Percentiles rank a stretch among this genome's conserved stretches.
phyloP scores from a whole-genome alignment of 2,113 vertebrate species.

The Pachyramphus minor region DNA sequence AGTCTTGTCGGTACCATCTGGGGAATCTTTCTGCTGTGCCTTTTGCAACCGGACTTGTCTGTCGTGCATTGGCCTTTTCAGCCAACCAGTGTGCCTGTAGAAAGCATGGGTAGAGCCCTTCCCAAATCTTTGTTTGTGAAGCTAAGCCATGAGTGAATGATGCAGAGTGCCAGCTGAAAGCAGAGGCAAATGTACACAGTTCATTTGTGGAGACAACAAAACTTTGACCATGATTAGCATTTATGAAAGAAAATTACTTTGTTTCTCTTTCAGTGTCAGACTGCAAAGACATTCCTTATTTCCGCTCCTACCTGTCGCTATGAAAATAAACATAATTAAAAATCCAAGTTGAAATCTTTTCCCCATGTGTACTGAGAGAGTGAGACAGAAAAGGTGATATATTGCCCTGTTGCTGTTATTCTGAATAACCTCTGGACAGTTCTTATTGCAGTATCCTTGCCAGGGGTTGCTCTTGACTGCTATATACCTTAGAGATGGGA shows the following conservation, averaged over 20 bases:
- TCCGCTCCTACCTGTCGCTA: neutral
- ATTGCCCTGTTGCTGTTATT: neutral
- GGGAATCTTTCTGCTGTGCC: too few relatives aligned
- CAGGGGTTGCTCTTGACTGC: neutral
- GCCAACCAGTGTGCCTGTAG: too few relatives aligned
- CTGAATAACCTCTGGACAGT: neutral
- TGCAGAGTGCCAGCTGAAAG: neutral
- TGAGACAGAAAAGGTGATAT: neutral
- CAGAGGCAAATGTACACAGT: accelerated
- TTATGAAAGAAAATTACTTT: neutral
- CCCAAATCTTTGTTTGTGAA: too few relatives aligned
- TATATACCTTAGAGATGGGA: neutral
- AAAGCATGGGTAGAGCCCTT: too few relatives aligned
- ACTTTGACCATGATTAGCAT: neutral
- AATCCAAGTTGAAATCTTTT: neutral
- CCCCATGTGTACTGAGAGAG: accelerated
- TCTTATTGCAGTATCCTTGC: neutral
- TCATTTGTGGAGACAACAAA: neutral
- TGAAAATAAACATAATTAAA: neutral
- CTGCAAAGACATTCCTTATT: neutral
- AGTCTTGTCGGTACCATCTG: too few relatives aligned
- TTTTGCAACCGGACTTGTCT: too few relatives aligned
- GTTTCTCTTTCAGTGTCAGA: neutral
- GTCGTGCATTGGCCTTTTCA: too few relatives aligned
- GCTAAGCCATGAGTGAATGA: too few relatives aligned